Percentiles rank a stretch among this genome's conserved stretches.
Evolutionary conservation across 2,888 invertebrate species (phyloP).

Genomic region (Oscheius myriophilus): DNA sequence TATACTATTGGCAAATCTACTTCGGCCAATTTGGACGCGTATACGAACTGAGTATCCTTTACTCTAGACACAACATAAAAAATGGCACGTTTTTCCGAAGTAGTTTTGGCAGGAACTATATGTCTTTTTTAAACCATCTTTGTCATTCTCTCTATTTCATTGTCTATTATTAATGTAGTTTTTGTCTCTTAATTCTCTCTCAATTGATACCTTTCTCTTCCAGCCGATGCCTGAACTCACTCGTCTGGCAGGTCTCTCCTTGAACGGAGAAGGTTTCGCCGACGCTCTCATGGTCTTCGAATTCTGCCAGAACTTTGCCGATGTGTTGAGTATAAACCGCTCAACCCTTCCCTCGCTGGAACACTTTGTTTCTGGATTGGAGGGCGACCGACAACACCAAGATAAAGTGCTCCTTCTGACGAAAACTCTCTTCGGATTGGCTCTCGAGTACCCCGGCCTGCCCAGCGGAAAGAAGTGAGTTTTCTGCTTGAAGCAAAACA

Average conservation of each 20-base stretch:
- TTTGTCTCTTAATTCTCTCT: neutral
- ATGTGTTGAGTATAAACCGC: slow-evolving; percentile 91
- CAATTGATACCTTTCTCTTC: neutral
- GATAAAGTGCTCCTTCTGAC: slow-evolving; percentile 46
- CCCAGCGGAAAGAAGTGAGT: slow-evolving; percentile 55
- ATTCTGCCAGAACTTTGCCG: slow-evolving; percentile 94
- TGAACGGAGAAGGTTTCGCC: slow-evolving; percentile 88
- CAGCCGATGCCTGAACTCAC: slow-evolving; percentile 73
- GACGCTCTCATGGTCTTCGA: slow-evolving; percentile 94
- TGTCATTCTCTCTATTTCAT: neutral
- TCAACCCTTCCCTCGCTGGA: slow-evolving; percentile 87
- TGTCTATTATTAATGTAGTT: too few relatives aligned
- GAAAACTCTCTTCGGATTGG: slow-evolving; percentile 71
- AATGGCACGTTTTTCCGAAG: too few relatives aligned
- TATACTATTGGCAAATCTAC: too few relatives aligned
- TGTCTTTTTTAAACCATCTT: neutral
- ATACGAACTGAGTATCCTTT: too few relatives aligned
- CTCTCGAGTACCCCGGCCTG: slow-evolving; percentile 73
- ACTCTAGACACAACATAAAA: too few relatives aligned
- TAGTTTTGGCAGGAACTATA: too few relatives aligned
- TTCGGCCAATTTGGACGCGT: too few relatives aligned
- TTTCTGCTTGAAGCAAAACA: neutral
- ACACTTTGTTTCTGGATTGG: slow-evolving; percentile 71
- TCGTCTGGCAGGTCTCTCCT: slow-evolving; percentile 82
- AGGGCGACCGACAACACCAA: slow-evolving; percentile 60